A percentile compares a stretch with the other conserved stretches of the same genome.
Evolutionary conservation across 2,888 invertebrate genomes (phyloP).

Genomic region (Ceriagrion tenellum): DNA sequence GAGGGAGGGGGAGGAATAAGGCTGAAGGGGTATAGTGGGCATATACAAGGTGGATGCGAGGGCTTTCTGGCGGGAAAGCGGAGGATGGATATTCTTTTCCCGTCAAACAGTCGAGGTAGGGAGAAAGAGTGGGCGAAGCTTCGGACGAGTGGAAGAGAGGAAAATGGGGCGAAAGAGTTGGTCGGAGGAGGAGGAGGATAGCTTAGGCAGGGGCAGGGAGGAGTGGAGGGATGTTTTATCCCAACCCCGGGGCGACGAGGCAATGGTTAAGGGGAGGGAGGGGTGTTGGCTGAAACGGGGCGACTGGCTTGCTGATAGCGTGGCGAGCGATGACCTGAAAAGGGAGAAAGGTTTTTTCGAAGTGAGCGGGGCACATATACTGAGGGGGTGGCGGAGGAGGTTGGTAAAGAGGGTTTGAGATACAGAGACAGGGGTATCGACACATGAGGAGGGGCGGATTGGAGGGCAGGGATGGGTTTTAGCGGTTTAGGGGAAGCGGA

Average conservation of each 20-base stretch:
- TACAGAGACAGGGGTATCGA: not conserved
- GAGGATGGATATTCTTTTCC: not conserved
- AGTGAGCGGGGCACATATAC: not conserved
- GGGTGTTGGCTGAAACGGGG: not conserved
- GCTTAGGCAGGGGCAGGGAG: too few species aligned
- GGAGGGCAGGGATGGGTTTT: not conserved
- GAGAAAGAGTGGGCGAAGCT: not conserved
- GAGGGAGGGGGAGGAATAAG: not conserved
- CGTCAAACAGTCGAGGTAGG: not conserved
- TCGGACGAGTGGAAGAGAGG: not conserved
- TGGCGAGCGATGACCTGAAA: not conserved
- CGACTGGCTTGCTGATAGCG: slow-evolving; percentile 8
- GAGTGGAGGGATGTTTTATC: not conserved
- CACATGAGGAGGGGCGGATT: not conserved
- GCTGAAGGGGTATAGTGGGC: not conserved
- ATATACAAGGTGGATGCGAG: not conserved
- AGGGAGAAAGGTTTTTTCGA: not conserved
- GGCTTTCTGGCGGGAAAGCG: not conserved
- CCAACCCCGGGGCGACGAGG: not conserved
- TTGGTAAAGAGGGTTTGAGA: not conserved
- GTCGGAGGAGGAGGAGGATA: too few species aligned
- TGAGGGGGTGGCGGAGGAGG: not conserved
- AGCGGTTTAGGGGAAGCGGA: not conserved
- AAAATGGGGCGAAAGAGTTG: not conserved
- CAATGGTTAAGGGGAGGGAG: not conserved